phyloP scores from a whole-genome alignment of 2,797 vertebrate species.

The Lepus oiostolus region DNA sequence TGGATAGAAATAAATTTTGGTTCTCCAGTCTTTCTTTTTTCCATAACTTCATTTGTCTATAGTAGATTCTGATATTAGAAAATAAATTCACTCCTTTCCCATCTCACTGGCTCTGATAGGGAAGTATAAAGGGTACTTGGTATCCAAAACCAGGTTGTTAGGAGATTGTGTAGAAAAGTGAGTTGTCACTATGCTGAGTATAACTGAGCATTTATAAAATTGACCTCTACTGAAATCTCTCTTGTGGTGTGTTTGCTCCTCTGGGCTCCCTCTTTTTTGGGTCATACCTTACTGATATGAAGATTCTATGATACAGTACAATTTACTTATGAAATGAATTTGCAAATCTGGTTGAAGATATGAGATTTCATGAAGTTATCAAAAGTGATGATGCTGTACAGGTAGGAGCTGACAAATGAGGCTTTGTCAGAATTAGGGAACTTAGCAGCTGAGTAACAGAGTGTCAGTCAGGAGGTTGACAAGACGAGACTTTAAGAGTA shows the following conservation, averaged over 20 bases:
- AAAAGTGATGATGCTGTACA: neutral
- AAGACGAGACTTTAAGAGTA: neutral
- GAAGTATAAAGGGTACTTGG: neutral
- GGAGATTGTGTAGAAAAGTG: neutral
- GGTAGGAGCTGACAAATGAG: neutral
- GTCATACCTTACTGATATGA: neutral
- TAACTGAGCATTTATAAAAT: slow-evolving; percentile 19
- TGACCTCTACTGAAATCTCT: neutral
- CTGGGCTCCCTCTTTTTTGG: neutral
- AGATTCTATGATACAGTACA: neutral
- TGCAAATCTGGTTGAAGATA: neutral
- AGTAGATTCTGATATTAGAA: neutral
- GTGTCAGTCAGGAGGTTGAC: neutral
- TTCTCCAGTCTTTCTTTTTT: neutral
- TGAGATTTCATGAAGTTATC: neutral
- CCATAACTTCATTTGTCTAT: neutral
- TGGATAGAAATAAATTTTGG: neutral
- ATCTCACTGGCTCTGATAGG: neutral
- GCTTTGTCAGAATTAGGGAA: neutral
- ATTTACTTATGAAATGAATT: neutral
- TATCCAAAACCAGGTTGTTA: neutral
- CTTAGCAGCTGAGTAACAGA: neutral
- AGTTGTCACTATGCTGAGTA: neutral
- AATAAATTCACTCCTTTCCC: neutral
- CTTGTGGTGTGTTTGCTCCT: neutral